These are phyloP conservation scores for Sebastes aleutianus DNA, from an alignment of 2,797 vertebrate genomes.

Conservation along the genomic window DNA sequence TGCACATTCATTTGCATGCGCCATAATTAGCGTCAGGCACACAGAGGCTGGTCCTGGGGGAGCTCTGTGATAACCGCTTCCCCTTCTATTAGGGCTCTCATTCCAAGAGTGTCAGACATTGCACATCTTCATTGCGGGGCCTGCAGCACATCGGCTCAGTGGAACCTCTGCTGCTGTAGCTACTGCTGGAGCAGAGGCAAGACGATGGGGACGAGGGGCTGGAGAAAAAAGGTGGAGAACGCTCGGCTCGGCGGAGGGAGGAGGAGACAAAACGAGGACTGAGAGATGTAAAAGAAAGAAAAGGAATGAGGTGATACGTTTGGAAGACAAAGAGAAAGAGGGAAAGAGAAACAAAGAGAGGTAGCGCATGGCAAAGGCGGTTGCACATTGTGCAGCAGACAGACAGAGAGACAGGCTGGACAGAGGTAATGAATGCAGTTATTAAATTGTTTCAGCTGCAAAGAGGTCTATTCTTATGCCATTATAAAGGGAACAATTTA, in stretches of 20 bases:
- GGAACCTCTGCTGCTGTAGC: slow-evolving; percentile 86
- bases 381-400: slow-evolving; percentile 71
- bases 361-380: slow-evolving; percentile 52
- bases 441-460: slow-evolving; percentile 99
- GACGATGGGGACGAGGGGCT: slow-evolving; percentile 9
- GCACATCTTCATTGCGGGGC: slow-evolving; percentile 97
- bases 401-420: slow-evolving; percentile 87
- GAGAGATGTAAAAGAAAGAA: slow-evolving; percentile 32
- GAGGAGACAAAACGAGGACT: slow-evolving; percentile 25
- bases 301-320: slow-evolving; percentile 65
- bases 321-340: slow-evolving; percentile 78
- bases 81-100: slow-evolving; percentile 92
- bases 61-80: slow-evolving; percentile 93
- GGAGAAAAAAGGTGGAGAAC: slow-evolving; percentile 42
- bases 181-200: slow-evolving; percentile 63
- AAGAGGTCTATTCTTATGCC: slow-evolving; percentile 98
- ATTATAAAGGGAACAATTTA: slow-evolving; percentile 99
- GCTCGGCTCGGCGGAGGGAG: slow-evolving; percentile 8
- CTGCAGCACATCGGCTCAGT: slow-evolving; percentile 85
- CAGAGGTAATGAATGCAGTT: slow-evolving; percentile 98
- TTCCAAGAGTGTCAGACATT: slow-evolving; percentile 93
- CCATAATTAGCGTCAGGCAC: slow-evolving; percentile 94
- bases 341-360: slow-evolving; percentile 80
- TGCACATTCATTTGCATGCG: slow-evolving; percentile 89
- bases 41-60: slow-evolving; percentile 89